Evolutionary conservation across 2,888 invertebrate genomes (phyloP).

Genomic region (Melanargia galathea): DNA sequence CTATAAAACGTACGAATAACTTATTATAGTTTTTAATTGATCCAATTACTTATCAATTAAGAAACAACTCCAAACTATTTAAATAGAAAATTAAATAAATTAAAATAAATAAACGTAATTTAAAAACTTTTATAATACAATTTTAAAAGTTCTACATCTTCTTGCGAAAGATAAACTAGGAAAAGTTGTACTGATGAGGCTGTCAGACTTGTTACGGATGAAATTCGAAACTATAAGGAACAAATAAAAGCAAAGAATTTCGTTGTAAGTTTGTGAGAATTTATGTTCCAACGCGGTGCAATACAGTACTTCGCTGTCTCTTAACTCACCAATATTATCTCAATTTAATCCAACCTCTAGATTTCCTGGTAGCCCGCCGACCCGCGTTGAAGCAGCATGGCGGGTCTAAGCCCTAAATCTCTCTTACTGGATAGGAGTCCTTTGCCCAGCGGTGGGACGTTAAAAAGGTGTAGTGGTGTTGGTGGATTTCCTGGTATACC

Average conservation of each 20-base stretch:
- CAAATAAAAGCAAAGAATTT: slow-evolving; percentile 21
- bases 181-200: slow-evolving; percentile 17
- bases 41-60: too few relatives aligned
- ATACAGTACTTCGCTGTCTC: background rate
- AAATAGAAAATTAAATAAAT: too few relatives aligned
- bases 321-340: background rate
- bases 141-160: background rate
- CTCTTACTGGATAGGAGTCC: too few relatives aligned
- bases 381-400: too few relatives aligned
- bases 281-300: slow-evolving; percentile 11
- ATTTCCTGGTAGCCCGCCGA: too few relatives aligned
- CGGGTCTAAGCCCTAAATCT: too few relatives aligned
- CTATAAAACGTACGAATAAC: too few relatives aligned
- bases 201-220: slow-evolving; percentile 12
- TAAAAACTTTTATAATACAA: background rate
- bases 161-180: slow-evolving; percentile 13
- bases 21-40: too few relatives aligned
- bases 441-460: too few relatives aligned
- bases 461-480: too few relatives aligned
- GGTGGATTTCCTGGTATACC: too few relatives aligned
- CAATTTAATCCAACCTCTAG: background rate
- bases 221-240: slow-evolving; percentile 15
- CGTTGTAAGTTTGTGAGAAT: slow-evolving; percentile 11
- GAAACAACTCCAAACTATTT: too few relatives aligned
- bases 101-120: background rate